Conservation (phyloP, 1,140 invertebrate species). For the Geopemphigus sp. region DNA sequence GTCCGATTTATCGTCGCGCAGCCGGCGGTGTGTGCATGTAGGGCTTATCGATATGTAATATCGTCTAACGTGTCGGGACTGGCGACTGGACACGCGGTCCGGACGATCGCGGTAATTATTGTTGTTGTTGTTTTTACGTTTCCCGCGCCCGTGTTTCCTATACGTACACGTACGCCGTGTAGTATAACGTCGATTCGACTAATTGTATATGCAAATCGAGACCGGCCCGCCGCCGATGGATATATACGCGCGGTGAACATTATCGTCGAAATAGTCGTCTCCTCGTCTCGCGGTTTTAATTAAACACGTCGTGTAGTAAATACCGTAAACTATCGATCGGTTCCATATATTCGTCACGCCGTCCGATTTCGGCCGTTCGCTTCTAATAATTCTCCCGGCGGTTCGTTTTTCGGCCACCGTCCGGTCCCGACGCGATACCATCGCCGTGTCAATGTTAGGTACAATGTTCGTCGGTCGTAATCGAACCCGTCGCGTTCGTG, state of each 20-base stretch:
- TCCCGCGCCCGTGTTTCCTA: neutral
- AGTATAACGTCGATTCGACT: conserved; percentile 25
- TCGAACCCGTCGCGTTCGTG: too few species aligned
- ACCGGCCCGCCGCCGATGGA: neutral
- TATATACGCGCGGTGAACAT: neutral
- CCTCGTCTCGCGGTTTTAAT: neutral
- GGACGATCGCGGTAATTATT: conserved; percentile 16
- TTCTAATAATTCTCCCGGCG: too few species aligned
- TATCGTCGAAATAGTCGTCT: neutral
- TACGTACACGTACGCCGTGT: too few species aligned
- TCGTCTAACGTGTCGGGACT: too few species aligned
- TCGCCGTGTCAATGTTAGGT: too few species aligned
- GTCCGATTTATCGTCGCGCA: too few species aligned
- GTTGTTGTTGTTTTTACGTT: neutral
- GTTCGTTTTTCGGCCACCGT: neutral
- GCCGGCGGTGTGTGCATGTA: too few species aligned
- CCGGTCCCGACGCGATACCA: too few species aligned
- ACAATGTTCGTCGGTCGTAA: too few species aligned
- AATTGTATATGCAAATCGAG: conserved; percentile 30
- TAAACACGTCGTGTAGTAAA: neutral
- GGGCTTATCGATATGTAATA: neutral
- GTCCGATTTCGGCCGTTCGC: too few species aligned
- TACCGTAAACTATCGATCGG: neutral
- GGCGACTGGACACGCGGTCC: too few species aligned
- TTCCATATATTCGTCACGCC: too few species aligned